These are phyloP conservation scores for Ylistrum balloti DNA, from an alignment of 1,140 invertebrate genomes.

Conservation along the genomic window DNA sequence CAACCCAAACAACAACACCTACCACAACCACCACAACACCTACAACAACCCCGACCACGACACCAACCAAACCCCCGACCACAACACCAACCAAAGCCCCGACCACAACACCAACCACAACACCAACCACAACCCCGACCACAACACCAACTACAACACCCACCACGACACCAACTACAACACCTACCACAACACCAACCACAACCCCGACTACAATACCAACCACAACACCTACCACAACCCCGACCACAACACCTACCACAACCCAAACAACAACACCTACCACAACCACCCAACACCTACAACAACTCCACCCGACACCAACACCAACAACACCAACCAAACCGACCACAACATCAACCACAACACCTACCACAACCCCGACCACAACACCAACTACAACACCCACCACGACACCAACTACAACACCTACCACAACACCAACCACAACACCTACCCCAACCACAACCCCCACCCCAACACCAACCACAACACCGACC, in stretches of 20 bases:
- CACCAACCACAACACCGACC: too few species aligned
- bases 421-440: not conserved
- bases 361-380: too few species aligned
- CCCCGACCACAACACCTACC: not conserved
- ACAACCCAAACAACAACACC: not conserved
- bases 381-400: too few species aligned
- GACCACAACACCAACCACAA: not conserved
- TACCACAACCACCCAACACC: not conserved
- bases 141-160: not conserved
- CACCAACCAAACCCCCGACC: not conserved
- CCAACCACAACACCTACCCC: too few species aligned
- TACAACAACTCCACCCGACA: not conserved
- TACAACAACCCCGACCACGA: not conserved
- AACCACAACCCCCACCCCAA: too few species aligned
- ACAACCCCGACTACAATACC: too few species aligned
- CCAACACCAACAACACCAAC: not conserved
- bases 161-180: not conserved
- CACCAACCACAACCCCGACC: not conserved
- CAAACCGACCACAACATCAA: not conserved
- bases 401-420: not conserved
- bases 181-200: too few species aligned
- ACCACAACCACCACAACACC: too few species aligned
- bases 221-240: not conserved
- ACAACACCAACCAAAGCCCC: not conserved
- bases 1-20: too few species aligned